Evolutionary conservation across 2,113 vertebrate genomes (phyloP).

Genomic region (Tinamus guttatus): DNA sequence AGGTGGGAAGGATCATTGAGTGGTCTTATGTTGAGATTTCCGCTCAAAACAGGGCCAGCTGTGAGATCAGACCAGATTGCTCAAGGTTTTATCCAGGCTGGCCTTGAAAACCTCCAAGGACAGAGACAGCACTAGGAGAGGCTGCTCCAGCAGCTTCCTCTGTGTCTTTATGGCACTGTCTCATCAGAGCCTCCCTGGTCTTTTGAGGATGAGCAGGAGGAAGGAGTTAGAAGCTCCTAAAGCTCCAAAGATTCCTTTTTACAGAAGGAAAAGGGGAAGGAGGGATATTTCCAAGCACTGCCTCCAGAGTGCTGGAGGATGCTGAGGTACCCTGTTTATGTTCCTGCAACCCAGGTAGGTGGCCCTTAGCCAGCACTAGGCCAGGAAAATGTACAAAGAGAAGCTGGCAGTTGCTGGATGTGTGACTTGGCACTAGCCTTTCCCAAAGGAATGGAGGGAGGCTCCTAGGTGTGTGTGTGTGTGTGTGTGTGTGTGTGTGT

Average conservation of each 20-base stretch:
- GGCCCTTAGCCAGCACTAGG: no score
- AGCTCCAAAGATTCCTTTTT: not conserved
- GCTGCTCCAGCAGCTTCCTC: not conserved
- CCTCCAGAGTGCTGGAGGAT: not conserved
- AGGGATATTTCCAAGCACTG: not conserved
- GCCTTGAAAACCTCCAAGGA: not conserved
- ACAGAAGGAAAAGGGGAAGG: not conserved
- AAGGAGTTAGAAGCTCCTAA: not conserved
- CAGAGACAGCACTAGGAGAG: accelerated
- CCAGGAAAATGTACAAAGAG: not conserved
- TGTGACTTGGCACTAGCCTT: no score
- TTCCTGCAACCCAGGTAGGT: not conserved
- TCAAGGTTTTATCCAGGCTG: not conserved
- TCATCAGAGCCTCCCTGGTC: not conserved
- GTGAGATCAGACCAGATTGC: not conserved
- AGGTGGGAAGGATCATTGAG: not conserved
- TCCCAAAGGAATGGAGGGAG: no score
- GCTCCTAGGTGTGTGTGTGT: not conserved
- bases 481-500: no score
- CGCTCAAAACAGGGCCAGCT: not conserved
- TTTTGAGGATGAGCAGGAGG: accelerated
- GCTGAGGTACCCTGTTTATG: not conserved
- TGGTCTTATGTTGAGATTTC: accelerated
- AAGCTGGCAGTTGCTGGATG: no score
- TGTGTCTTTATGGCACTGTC: not conserved